Base-by-base conservation (phyloP, 2,113 vertebrate species). In the Cololabis saira region DNA sequence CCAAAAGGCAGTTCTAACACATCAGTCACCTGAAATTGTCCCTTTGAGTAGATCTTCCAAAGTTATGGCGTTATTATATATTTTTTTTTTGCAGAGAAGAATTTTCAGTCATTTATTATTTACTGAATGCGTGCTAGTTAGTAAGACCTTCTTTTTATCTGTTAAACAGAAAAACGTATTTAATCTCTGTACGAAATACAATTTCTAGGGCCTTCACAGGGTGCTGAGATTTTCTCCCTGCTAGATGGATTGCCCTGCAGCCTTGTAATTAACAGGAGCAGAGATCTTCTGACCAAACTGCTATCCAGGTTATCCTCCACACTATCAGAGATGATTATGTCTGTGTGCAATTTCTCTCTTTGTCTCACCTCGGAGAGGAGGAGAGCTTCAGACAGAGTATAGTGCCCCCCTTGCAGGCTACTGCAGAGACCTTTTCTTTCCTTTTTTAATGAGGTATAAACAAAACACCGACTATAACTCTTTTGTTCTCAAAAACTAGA, bases 261-360 rank as follows among this genome's bases (percentile, higher is more conserved):
- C 33, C 33, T 37, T 37, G 33, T 37, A 37, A 37, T 37, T 37
- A 90, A 84, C 88, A 84, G 90, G 85, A 90, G 81, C 84, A 85
- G 86, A 89, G 79, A 83, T 82, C 81, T 78, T 82, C 78, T 75
- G 82, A 85, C 82, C 77, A 74, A 71, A 74, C 48, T 68, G 66
- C 81, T 70, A 82, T 80, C 71, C 65, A 73, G 81, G 84, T 84
- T 78, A 86, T 87, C 69, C 77, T 18, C 37, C 70, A 67, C 78
- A 79, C 78, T 76, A 76, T 87, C 62, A 83, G 57, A 72, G 55
- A 56, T 57, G 54, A 65, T 58, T 51, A 41, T 42, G 60, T 51
- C 33, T 52, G 15, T 58, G 67, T 56, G 30, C 62, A 53, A 11
- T 53, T 61, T 66, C 61, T 78, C 27, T 67, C 30, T 48, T 62